Evolutionary conservation across 2,888 invertebrate species (phyloP).

Genomic region (Alsophila aescularia): DNA sequence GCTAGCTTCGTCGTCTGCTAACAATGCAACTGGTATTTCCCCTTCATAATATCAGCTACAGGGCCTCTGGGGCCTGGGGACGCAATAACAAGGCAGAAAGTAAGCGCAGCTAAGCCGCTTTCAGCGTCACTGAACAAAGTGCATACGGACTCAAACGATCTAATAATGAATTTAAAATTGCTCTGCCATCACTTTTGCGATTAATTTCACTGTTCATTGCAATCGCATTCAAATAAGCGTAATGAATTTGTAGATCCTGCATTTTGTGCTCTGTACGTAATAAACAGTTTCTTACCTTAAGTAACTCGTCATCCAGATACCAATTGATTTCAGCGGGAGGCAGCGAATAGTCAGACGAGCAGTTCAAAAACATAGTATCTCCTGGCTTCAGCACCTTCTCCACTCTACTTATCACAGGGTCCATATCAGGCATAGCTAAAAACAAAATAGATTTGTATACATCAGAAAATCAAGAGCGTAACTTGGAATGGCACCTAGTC

Average conservation of each 20-base stretch:
- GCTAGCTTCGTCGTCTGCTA: no score
- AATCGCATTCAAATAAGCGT: constrained; percentile 38
- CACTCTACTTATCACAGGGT: constrained; percentile 73
- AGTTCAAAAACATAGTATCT: constrained; percentile 75
- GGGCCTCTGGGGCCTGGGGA: not conserved
- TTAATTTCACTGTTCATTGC: constrained; percentile 32
- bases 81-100: constrained; percentile 30
- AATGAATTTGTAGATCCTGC: constrained; percentile 27
- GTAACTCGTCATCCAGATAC: constrained; percentile 77
- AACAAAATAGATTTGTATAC: constrained; percentile 62
- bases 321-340: constrained; percentile 79
- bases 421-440: constrained; percentile 75
- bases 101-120: constrained; percentile 28
- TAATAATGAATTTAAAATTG: constrained; percentile 41
- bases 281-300: constrained; percentile 76
- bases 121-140: constrained; percentile 25
- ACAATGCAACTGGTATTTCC: constrained; percentile 4
- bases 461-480: constrained; percentile 35
- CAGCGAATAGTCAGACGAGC: constrained; percentile 75
- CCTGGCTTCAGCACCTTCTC: constrained; percentile 76
- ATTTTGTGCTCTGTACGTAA: not conserved
- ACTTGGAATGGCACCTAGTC: constrained; percentile 41
- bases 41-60: constrained; percentile 5
- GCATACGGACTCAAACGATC: constrained; percentile 23
- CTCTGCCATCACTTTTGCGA: constrained; percentile 29